phyloP scores from a whole-genome alignment of 1,140 invertebrate species.

The Drosophila kikkawai region DNA sequence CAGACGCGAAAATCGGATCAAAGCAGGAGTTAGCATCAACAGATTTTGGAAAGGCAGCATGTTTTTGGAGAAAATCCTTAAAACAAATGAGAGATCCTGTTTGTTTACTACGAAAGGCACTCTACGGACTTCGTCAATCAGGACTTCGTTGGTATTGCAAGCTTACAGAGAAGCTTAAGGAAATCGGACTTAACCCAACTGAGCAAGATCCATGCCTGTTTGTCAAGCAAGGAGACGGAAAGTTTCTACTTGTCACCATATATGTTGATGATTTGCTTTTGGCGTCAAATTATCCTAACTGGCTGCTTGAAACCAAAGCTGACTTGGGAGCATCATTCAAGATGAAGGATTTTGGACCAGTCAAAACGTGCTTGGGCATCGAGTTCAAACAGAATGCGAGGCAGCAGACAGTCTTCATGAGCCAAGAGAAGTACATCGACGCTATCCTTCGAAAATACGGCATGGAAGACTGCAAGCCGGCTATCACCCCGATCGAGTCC shows the following conservation, averaged over 20 bases:
- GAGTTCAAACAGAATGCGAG: background rate
- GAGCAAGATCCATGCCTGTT: background rate
- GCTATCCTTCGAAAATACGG: constrained; percentile 15
- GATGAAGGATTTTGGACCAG: constrained; percentile 5
- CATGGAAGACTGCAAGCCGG: no score
- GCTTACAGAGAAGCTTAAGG: background rate
- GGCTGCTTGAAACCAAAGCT: no score
- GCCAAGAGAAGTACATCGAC: constrained; percentile 20
- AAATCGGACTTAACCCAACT: background rate
- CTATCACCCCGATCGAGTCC: no score
- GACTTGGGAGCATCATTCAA: background rate
- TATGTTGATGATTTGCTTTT: constrained; percentile 56
- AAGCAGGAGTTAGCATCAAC: no score
- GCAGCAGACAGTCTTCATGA: background rate
- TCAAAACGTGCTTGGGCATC: no score
- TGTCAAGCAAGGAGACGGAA: background rate
- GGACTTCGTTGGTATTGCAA: constrained; percentile 80
- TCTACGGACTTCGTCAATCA: constrained; percentile 82
- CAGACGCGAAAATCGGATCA: no score
- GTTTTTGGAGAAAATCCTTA: no score
- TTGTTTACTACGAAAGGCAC: no score
- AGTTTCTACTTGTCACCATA: background rate
- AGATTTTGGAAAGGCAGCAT: no score
- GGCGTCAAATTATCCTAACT: constrained; percentile 8
- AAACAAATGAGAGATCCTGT: no score